phyloP scores from a whole-genome alignment of 1,140 invertebrate genomes.

The Drosophila sucinea region DNA sequence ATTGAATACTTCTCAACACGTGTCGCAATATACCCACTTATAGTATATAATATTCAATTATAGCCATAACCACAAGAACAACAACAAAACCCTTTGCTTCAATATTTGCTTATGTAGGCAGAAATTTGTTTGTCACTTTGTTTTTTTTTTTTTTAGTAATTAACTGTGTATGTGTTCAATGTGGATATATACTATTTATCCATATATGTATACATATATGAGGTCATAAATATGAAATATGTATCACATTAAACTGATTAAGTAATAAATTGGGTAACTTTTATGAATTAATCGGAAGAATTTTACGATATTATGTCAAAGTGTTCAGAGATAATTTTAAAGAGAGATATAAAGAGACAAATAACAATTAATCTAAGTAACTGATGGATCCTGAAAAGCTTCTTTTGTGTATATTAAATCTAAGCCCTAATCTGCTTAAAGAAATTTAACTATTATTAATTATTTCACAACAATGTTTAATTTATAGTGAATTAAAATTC shows the following conservation, averaged over 20 bases:
- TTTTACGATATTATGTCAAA: background rate
- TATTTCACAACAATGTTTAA: background rate
- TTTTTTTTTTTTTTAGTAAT: slow-evolving; percentile 8
- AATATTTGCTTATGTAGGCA: slow-evolving; percentile 47
- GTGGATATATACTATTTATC: background rate
- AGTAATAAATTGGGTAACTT: slow-evolving; percentile 57
- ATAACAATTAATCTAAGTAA: too few species aligned
- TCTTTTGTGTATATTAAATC: too few species aligned
- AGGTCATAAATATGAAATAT: slow-evolving; percentile 60
- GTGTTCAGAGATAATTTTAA: too few species aligned
- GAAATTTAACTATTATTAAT: background rate
- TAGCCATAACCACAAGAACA: background rate
- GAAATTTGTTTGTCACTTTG: slow-evolving; percentile 27
- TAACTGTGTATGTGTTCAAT: slow-evolving; percentile 1
- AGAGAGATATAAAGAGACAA: too few species aligned
- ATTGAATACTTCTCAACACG: slow-evolving; percentile 5
- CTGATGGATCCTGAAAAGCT: too few species aligned
- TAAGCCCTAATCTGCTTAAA: too few species aligned
- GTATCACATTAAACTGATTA: slow-evolving; percentile 62
- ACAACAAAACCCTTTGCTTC: slow-evolving; percentile 18
- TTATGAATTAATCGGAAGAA: slow-evolving; percentile 51
- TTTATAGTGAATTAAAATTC: background rate
- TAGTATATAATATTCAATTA: slow-evolving; percentile 11
- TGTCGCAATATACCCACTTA: background rate
- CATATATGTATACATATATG: background rate